Evolutionary conservation across 2,113 vertebrate genomes (phyloP).

Genomic region (Sporophila hypoxantha): DNA sequence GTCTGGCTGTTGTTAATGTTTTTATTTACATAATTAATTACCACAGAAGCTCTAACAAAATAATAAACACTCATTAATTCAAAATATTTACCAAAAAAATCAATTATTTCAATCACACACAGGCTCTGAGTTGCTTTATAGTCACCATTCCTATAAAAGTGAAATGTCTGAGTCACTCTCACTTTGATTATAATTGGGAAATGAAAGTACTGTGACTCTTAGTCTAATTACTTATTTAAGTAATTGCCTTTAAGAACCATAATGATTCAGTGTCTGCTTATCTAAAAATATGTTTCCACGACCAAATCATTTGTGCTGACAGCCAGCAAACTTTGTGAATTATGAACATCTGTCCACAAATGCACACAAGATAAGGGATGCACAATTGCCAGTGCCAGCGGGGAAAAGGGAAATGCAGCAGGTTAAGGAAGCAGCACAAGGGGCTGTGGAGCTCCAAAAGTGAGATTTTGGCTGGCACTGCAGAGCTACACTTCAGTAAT

Average conservation of each 20-base stretch:
- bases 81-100: not conserved
- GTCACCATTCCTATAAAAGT: not conserved
- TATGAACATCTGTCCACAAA: not conserved
- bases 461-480: not conserved
- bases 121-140: not conserved
- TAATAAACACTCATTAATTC: not conserved
- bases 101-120: not conserved
- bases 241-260: not conserved
- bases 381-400: not conserved
- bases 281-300: not conserved
- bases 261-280: not conserved
- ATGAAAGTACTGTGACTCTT: not conserved
- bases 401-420: not conserved
- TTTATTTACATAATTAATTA: not conserved
- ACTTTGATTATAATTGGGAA: not conserved
- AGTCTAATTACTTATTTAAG: not conserved
- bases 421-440: not conserved
- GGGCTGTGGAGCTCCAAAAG: not conserved
- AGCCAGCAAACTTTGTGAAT: not conserved
- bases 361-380: not conserved
- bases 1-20: not conserved
- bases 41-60: not conserved
- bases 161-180: not conserved
- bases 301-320: not conserved
- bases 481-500: not conserved